Evolutionary conservation across 2,797 vertebrate genomes (phyloP).

Genomic region (Petrocephalus sullivani): DNA sequence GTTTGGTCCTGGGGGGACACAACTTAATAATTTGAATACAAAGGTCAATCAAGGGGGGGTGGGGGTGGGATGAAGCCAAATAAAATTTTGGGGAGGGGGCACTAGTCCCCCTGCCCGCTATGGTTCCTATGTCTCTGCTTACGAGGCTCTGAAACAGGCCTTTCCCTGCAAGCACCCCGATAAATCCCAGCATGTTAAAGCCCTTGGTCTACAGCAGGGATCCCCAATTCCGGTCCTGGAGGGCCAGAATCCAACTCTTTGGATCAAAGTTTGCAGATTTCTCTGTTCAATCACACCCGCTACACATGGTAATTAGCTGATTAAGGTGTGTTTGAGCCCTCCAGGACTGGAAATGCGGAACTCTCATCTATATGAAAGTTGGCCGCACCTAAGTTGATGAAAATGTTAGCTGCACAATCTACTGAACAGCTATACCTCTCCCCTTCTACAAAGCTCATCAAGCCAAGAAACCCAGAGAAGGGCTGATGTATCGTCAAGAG

Average conservation of each 20-base stretch:
- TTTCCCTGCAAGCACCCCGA: background rate
- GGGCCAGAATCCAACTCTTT: background rate
- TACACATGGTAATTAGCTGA: too few species aligned
- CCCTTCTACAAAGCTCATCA: background rate
- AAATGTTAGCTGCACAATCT: background rate
- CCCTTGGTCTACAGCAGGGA: background rate
- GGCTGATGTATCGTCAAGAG: background rate
- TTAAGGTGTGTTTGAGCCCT: background rate
- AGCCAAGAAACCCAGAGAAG: background rate
- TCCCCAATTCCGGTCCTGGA: background rate
- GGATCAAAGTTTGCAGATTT: background rate
- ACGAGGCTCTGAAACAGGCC: background rate
- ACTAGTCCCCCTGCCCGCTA: background rate
- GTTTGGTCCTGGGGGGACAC: background rate
- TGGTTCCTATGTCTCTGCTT: background rate
- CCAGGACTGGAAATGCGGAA: background rate
- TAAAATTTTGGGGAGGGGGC: background rate
- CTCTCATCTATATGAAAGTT: background rate
- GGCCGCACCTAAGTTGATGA: too few species aligned
- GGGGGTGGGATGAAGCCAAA: background rate
- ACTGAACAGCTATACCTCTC: background rate
- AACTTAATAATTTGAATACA: background rate
- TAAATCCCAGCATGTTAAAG: background rate
- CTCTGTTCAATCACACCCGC: too few species aligned
- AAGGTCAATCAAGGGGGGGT: background rate